Evolutionary conservation across 2,113 vertebrate species (phyloP), one percentile per base, ranked within the genome.

Genomic region (Ophthalmolycus amberensis): DNA sequence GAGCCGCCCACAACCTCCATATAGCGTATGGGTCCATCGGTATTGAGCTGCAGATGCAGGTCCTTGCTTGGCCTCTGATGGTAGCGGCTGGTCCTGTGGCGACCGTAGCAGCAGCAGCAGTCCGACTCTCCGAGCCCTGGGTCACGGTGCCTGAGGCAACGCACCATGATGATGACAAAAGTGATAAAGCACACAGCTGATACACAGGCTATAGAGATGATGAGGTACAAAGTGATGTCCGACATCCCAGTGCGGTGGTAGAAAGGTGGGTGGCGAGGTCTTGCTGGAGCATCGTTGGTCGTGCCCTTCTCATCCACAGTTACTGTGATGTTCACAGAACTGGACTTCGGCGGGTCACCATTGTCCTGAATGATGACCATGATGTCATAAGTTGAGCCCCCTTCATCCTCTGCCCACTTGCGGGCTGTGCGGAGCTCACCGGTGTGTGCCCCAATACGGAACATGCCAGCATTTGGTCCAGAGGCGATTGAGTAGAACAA

Each of bases 11-110:
- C 96, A 75, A 97, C 96, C 0, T 97, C 97, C 96, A 97, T 95
- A 84, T 97, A 98, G 83, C 96, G 96, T 89, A 97, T 97, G 78
- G 97, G 96, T 88, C 96, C 96, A 79, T 97, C 96, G 15, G 95
- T 95, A 90, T 97, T 97, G 78, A 96, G 95, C 90, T 97, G 96
- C 86, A 96, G 94, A 27, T 91, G 95, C 70, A 97, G 95, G 92
- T 96, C 96, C 77, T 96, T 96, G 80, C 95, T 38, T 0, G 95
- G 85, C 83, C 95, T 94, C 84, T 95, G 95, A 82, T 95, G 95
- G 78, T 95, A 95, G 72, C 93, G 94, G 32, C 93, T 88, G 58
- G 94, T 91, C 71, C 96, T 95, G 76, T 90, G 91, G 73, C 81
- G 91, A 34, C 93, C 80, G 15, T 94, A 95, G 77, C 95, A 96